Evolutionary conservation across 2,888 invertebrate species (phyloP), one percentile per base, ranked within the genome.

Genomic region (Amaurobius ferox): DNA sequence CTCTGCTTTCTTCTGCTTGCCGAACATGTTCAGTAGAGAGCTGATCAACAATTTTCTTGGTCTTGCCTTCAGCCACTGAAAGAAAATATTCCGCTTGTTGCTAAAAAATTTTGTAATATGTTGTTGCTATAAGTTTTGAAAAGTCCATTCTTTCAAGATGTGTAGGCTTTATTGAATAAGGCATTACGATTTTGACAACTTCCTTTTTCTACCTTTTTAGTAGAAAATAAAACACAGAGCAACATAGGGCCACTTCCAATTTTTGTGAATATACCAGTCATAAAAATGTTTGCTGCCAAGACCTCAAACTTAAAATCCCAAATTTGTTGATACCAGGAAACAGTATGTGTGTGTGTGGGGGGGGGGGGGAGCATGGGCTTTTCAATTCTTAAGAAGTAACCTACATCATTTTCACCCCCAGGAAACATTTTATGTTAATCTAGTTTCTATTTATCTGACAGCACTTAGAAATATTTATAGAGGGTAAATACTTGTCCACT

Each of bases 241-340:
- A 48, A 30, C 71, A 71, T 29, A 71, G 30, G 7, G 71, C 71
- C 16, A 28, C 71, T 71, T 71, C 30, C 30, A 71, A n/a, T 28
- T n/a, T 26, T 71, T 55, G 0, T 1, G 71, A 71, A 71, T 71
- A 71, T 16, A 40, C 71, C 6, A 71, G 19, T 30, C 55, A 55
- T 48, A n/a, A 16, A 44, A 44, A 44, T 44, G 2, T 44, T 44
- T 44, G 44, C 6, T 16, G 44, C 44, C 44, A 44, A 44, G 44
- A 44, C 44, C 2, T 44, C 16, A n/a, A 44, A 44, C 9, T 16
- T 44, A 16, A 3, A 44, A 44, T 11, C n/a, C n/a, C 44, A 3
- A 2, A 16, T 5, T 44, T 44, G 16, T 44, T 13, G 16, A 44
- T 11, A 44, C 16, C n/a, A n/a, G 44, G n/a, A 44, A 44, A 44